Evolutionary conservation across 2,113 vertebrate genomes (phyloP).

Genomic region (Pogona vitticeps): DNA sequence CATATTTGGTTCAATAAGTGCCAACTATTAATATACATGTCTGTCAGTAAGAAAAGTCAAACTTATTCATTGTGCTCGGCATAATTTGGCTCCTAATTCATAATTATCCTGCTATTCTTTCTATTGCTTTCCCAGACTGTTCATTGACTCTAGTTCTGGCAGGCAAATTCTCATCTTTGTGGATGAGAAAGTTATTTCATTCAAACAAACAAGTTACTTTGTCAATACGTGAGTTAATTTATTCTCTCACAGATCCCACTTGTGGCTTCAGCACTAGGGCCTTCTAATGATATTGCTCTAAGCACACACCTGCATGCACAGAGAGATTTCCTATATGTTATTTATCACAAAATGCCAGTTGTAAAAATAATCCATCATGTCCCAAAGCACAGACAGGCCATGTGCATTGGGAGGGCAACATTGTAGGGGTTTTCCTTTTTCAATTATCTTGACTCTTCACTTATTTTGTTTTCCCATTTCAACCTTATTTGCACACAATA

Average conservation of each 20-base stretch:
- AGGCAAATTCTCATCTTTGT: neutral
- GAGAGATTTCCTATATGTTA: conserved; percentile 29
- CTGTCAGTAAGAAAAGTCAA: conserved; percentile 89
- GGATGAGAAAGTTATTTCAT: conserved; percentile 17
- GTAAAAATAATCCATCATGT: conserved; percentile 25
- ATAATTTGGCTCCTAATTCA: conserved; percentile 89
- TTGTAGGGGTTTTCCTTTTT: neutral
- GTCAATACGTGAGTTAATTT: conserved; percentile 34
- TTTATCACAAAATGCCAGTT: conserved; percentile 30
- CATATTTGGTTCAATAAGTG: conserved; percentile 96
- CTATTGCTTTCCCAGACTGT: conserved; percentile 51
- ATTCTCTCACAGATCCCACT: conserved; percentile 43
- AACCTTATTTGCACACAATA: conserved; percentile 19
- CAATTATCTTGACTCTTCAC: neutral
- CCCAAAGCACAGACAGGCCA: neutral
- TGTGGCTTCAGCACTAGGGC: conserved; percentile 46
- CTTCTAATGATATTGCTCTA: conserved; percentile 24
- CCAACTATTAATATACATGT: conserved; percentile 99
- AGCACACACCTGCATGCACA: neutral
- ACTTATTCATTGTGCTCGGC: conserved; percentile 81
- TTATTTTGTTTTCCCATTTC: conserved; percentile 28
- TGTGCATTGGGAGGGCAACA: neutral
- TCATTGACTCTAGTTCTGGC: conserved; percentile 40
- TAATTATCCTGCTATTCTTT: conserved; percentile 88
- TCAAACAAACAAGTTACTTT: conserved; percentile 23